Conservation (phyloP, 1,140 invertebrate species). For the Zaprionus nigranus region DNA sequence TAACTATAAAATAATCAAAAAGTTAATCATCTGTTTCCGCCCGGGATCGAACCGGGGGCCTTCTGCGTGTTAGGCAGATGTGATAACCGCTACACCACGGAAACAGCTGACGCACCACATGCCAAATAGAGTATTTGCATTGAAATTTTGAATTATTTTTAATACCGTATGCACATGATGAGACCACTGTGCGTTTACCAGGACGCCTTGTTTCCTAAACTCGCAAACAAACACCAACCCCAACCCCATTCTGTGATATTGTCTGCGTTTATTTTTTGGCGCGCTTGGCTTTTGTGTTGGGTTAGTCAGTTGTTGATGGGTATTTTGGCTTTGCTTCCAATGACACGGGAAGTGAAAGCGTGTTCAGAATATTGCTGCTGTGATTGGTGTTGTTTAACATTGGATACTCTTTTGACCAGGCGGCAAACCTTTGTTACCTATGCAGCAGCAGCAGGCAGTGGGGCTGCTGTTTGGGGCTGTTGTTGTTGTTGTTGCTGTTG, state of each 20-base stretch:
- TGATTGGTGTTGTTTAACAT: background rate
- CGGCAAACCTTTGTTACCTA: slow-evolving; percentile 67
- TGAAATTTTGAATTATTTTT: background rate
- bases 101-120: slow-evolving; percentile 50
- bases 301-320: slow-evolving; percentile 26
- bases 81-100: slow-evolving; percentile 85
- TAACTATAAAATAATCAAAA: background rate
- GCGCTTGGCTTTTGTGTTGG: slow-evolving; percentile 55
- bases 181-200: slow-evolving; percentile 29
- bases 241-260: background rate
- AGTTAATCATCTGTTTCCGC: slow-evolving; percentile 71
- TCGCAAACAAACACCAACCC: background rate
- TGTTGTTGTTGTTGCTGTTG: background rate
- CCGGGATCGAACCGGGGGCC: slow-evolving; percentile 84
- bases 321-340: slow-evolving; percentile 61
- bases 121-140: slow-evolving; percentile 4
- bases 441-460: slow-evolving; percentile 6
- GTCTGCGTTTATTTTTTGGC: slow-evolving; percentile 53
- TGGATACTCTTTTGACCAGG: slow-evolving; percentile 66
- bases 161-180: background rate
- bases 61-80: slow-evolving; percentile 85
- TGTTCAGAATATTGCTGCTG: slow-evolving; percentile 53
- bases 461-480: slow-evolving; percentile 26
- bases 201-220: slow-evolving; percentile 18
- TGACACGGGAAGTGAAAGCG: slow-evolving; percentile 80